Conservation (phyloP, 1,140 invertebrate species). For the Geopemphigus sp. region DNA sequence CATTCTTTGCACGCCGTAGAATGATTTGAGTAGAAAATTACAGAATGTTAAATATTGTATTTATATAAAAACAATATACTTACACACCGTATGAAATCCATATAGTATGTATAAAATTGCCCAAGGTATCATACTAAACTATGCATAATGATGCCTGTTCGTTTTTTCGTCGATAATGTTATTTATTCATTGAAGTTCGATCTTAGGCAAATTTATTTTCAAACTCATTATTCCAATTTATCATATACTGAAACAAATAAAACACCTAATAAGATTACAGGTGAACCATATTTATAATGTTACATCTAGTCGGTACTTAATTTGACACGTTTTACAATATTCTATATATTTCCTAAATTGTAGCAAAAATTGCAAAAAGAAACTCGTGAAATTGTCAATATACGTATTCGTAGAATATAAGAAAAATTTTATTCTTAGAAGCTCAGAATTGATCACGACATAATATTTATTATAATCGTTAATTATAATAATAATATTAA, state of each 20-base stretch:
- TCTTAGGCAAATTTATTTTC: not conserved
- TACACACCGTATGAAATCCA: slow-evolving; percentile 42
- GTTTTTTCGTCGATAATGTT: not conserved
- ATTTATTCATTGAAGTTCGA: not conserved
- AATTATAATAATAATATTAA: too few species aligned
- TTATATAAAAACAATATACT: slow-evolving; percentile 35
- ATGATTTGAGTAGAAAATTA: not conserved
- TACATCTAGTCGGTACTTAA: too few species aligned
- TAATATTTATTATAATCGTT: too few species aligned
- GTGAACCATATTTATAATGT: too few species aligned
- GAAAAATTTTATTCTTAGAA: too few species aligned
- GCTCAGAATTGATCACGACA: too few species aligned
- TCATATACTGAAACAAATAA: slow-evolving; percentile 3
- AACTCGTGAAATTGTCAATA: too few species aligned
- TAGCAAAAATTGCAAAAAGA: too few species aligned
- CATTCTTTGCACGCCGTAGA: not conserved
- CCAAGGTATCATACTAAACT: slow-evolving; percentile 47
- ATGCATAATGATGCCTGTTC: slow-evolving; percentile 36
- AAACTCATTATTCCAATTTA: not conserved
- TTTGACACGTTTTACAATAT: too few species aligned
- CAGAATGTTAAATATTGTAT: not conserved
- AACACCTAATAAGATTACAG: too few species aligned
- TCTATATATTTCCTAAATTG: too few species aligned
- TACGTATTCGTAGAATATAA: too few species aligned
- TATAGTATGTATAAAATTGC: slow-evolving; percentile 27